Evolutionary conservation across 2,797 vertebrate genomes (phyloP).

Genomic region (Syndactyla subalaris): DNA sequence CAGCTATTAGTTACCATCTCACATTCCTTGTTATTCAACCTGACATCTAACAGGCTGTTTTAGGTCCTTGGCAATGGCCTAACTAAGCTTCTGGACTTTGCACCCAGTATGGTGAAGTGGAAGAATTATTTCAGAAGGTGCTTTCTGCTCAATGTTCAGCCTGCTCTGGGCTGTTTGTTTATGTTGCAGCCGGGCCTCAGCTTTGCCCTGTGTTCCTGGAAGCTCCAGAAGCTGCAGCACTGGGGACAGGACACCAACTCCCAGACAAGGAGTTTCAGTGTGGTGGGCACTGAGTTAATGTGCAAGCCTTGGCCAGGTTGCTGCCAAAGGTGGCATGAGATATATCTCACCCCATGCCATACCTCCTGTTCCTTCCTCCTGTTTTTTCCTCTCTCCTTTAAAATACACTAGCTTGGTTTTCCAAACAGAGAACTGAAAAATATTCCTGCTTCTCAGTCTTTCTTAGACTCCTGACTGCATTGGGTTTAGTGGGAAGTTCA

Average conservation of each 20-base stretch:
- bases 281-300: too few relatives aligned
- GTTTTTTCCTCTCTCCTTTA: background rate
- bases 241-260: background rate
- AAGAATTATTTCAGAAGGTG: background rate
- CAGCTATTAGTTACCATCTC: background rate
- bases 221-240: fast-evolving
- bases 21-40: background rate
- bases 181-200: background rate
- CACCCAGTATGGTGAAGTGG: background rate
- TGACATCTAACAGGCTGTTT: background rate
- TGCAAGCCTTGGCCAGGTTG: background rate
- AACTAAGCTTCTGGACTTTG: background rate
- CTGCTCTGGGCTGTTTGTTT: background rate
- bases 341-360: background rate
- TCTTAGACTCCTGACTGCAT: background rate
- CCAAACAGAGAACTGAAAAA: background rate
- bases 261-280: background rate
- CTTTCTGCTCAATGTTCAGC: background rate
- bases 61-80: background rate
- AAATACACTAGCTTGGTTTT: background rate
- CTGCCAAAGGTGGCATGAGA: background rate
- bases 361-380: background rate
- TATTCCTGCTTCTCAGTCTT: background rate
- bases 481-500: background rate
- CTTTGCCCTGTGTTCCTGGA: background rate